A percentile compares a stretch with the other conserved stretches of the same genome.
phyloP scores from a whole-genome alignment of 2,888 invertebrate species.

The Macrophya alboannulata region DNA sequence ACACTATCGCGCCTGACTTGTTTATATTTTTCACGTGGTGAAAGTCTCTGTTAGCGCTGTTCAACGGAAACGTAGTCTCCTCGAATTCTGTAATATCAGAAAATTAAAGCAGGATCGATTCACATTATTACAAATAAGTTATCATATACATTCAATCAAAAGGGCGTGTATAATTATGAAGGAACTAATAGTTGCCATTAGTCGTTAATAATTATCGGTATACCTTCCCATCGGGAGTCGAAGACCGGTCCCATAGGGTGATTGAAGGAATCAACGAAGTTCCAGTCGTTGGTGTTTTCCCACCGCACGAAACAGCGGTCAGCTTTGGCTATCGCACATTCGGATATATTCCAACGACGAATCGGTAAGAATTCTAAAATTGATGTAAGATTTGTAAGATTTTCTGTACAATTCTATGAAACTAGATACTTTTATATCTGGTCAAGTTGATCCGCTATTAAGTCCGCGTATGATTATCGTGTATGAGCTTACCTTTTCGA shows the following conservation, averaged over 20 bases:
- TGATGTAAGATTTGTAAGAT: too few species aligned
- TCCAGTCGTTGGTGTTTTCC: not conserved
- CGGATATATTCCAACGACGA: too few species aligned
- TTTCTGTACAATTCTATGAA: too few species aligned
- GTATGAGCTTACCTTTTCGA: not conserved
- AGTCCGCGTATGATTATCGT: too few species aligned
- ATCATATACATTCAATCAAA: not conserved
- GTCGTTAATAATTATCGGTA: not conserved
- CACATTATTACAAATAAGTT: not conserved
- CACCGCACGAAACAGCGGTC: not conserved
- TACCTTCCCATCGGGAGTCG: conserved; percentile 34
- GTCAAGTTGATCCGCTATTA: too few species aligned
- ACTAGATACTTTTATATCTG: too few species aligned
- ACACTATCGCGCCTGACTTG: not conserved
- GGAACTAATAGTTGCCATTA: not conserved
- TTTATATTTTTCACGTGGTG: not conserved
- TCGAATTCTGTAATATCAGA: conserved; percentile 1
- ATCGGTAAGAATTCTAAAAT: not conserved
- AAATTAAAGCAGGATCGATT: not conserved
- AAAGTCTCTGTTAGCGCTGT: not conserved
- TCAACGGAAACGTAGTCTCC: not conserved
- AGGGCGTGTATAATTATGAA: not conserved
- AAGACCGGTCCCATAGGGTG: conserved; percentile 20
- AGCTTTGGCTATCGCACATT: not conserved
- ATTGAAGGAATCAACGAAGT: not conserved